Base-by-base conservation (phyloP, 2,888 invertebrate species). In the Atrina japonica region DNA sequence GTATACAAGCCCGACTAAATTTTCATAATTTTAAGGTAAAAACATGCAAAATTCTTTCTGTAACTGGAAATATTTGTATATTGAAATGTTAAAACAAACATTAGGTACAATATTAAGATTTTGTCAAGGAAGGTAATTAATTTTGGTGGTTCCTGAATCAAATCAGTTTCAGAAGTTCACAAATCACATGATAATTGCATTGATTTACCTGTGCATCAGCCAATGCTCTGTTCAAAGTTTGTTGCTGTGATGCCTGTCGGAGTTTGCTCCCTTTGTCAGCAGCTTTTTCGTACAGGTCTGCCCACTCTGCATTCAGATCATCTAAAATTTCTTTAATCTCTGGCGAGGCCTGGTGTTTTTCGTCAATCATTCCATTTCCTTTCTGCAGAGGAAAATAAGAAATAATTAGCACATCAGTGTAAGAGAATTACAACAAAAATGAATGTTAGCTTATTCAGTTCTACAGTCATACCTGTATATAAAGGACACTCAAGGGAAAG, bases 171-270 rank as follows among this genome's bases (percentile, higher is more conserved):
- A n/a, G n/a, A n/a, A n/a, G n/a, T n/a, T n/a, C n/a, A n/a, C n/a
- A n/a, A n/a, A n/a, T n/a, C n/a, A n/a, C n/a, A n/a, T n/a, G n/a
- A n/a, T n/a, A n/a, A n/a, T n/a, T n/a, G n/a, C n/a, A n/a, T n/a
- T n/a, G n/a, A n/a, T n/a, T n/a, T 67, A 86, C 87, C 83, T 95
- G 94, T 0, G 97, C 96, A 91, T 97, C 97, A 80, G 97, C 97
- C 82, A 99, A 94, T 0, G 95, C 94, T 59, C 95, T 89, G 78
- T 91, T 90, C 63, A 91, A 86, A 27, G 85, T 83, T 58, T 89
- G 94, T 90, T 97, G 97, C 29, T 95, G 94, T 0, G 95, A 94
- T 0, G 98, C 98, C 91, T 98, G 86, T 21, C 86, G 72, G 72
- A 98, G 92, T 87, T 94, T 95, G 90, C 92, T 94, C 82, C 93